Conservation (phyloP, 2,113 vertebrate genomes). For the Xenopus laevis region DNA sequence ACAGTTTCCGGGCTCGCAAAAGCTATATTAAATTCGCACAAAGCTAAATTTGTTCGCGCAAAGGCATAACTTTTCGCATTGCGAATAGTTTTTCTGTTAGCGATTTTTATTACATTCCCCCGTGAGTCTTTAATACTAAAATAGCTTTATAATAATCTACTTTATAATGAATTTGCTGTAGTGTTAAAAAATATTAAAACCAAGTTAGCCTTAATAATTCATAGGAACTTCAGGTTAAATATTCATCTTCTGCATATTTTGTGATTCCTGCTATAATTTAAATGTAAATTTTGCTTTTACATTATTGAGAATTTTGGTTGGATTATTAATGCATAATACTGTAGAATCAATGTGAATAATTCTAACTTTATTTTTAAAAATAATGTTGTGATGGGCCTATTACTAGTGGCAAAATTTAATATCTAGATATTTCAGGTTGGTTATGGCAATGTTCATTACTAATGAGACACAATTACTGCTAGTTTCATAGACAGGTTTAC, state of each 20-base stretch:
- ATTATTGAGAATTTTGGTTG: conserved; percentile 29
- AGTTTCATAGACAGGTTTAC: background rate
- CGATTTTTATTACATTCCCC: no score
- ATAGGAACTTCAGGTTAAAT: conserved; percentile 10
- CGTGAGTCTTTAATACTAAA: no score
- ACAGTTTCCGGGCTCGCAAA: no score
- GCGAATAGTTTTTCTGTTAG: no score
- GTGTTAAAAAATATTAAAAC: background rate
- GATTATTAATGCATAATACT: conserved; percentile 8
- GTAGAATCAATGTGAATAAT: background rate
- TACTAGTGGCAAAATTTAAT: background rate
- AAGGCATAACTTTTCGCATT: no score
- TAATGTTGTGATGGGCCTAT: background rate
- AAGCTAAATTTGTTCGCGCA: no score
- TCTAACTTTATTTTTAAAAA: background rate
- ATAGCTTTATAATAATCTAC: no score
- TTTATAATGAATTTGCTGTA: no score
- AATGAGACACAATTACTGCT: background rate
- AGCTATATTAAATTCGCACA: no score
- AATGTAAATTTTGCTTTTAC: conserved; percentile 21
- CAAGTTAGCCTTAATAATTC: conserved; percentile 2
- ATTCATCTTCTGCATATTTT: conserved; percentile 24
- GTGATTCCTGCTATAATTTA: conserved; percentile 9
- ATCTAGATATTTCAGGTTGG: background rate
- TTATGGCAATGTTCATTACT: background rate